Conservation (phyloP, 2,888 invertebrate genomes). For the Parochlus steinenii region DNA sequence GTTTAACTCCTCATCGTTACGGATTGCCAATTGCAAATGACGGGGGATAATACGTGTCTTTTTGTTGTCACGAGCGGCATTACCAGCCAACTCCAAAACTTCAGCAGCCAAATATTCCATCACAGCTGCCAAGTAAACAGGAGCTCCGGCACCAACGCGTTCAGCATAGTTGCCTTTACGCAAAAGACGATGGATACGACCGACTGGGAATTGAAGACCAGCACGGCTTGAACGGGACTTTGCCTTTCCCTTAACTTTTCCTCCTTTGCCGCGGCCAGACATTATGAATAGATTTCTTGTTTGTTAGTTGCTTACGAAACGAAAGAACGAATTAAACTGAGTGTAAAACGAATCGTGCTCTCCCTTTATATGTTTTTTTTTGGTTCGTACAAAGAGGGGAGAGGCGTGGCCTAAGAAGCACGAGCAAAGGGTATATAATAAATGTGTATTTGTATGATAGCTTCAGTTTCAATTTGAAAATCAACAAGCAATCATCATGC, state of each 20-base stretch:
- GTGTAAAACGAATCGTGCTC: no score
- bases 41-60: constrained; percentile 31
- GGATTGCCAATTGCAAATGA: constrained; percentile 52
- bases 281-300: constrained; percentile 18
- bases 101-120: constrained; percentile 51
- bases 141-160: constrained; percentile 33
- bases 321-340: neutral
- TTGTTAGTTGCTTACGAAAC: neutral
- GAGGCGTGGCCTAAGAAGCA: constrained; percentile 7
- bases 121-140: constrained; percentile 37
- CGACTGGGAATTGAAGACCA: constrained; percentile 20
- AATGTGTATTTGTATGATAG: neutral
- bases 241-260: constrained; percentile 24
- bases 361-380: neutral
- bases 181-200: constrained; percentile 28
- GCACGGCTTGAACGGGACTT: constrained; percentile 19
- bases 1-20: constrained; percentile 70
- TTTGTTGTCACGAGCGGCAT: constrained; percentile 45
- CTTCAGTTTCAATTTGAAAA: no score
- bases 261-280: constrained; percentile 30
- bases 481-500: constrained; percentile 16
- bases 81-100: constrained; percentile 43
- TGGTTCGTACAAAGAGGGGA: no score
- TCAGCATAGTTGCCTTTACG: constrained; percentile 16
- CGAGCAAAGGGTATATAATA: constrained; percentile 1